Base-by-base conservation (phyloP, 2,797 vertebrate species). In the Dendrocincla fuliginosa region DNA sequence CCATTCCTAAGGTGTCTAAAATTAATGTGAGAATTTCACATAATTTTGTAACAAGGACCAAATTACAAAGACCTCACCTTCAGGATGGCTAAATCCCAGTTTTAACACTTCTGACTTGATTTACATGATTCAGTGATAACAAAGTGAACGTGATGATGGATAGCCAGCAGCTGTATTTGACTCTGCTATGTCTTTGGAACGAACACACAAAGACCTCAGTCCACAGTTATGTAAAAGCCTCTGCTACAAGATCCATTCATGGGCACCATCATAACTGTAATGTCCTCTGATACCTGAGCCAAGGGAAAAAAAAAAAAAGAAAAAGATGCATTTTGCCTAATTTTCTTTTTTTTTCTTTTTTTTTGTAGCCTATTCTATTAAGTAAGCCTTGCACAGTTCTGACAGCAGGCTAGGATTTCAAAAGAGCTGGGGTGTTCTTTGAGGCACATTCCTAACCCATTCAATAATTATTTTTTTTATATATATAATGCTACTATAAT, bases 391-490 rank as follows among this genome's bases (percentile, higher is more conserved):
- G 50, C 56, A 63, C 35, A 82, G 81, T 84, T 87, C 79, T 92
- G 73, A 64, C 74, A 95, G 67, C 33, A 56, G 70, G 28, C 68
- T 93, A 86, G 74, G 89, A 83, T 92, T 96, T 93, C 81, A 49
- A 67, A 65, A 96, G 91, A 91, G 77, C 42, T 82, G 78, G 64
- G 16, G 61, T 41, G 53, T 49, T 78, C 57, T 84, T 57, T 77
- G 90, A 92, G 90, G 80, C 61, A 81, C 85, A 83, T 93, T 97
- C 84, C 85, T 93, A 75, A 42, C 41, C 57, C 47, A 46, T 78
- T 96, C 83, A 79, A 67, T 95, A 87, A 92, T 94, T 95, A 91
- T 69, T 96, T 87, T 87, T 91, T 92, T 74, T 89, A 89, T 59
- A 33, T 81, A 30, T 87, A 33, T 84, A 81, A 47, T 95, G 78